Conservation (phyloP, 2,113 vertebrate species). For the Brienomyrus longianalis region DNA sequence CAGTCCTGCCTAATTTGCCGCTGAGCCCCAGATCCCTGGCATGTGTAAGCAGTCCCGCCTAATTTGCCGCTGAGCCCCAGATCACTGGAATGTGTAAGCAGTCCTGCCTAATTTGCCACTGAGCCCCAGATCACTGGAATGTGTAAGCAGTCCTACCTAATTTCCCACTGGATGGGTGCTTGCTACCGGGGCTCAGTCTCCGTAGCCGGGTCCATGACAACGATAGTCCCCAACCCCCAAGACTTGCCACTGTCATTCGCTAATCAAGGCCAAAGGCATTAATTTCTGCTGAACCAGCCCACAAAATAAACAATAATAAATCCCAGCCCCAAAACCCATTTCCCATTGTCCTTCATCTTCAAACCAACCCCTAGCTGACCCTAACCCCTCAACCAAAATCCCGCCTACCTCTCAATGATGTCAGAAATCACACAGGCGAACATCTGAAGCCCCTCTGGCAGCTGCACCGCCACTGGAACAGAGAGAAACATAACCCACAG, state of each 20-base stretch:
- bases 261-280: background rate
- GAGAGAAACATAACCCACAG: constrained; percentile 32
- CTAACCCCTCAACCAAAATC: background rate
- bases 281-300: background rate
- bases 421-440: constrained; percentile 90
- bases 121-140: constrained; percentile 34
- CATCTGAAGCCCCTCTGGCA: constrained; percentile 95
- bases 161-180: constrained; percentile 33
- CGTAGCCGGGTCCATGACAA: constrained; percentile 14
- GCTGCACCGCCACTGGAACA: constrained; percentile 84
- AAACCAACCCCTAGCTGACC: background rate
- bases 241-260: background rate
- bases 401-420: constrained; percentile 84
- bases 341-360: background rate
- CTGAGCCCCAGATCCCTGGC: constrained; percentile 42
- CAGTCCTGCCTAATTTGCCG: constrained; percentile 45
- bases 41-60: constrained; percentile 37
- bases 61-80: constrained; percentile 43
- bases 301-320: background rate
- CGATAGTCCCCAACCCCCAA: background rate
- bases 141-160: constrained; percentile 40
- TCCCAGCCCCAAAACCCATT: background rate
- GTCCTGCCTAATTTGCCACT: constrained; percentile 43
- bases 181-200: constrained; percentile 8
- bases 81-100: constrained; percentile 38